Evolutionary conservation across 2,113 vertebrate species (phyloP).

Genomic region (Lepisosteus osseus): DNA sequence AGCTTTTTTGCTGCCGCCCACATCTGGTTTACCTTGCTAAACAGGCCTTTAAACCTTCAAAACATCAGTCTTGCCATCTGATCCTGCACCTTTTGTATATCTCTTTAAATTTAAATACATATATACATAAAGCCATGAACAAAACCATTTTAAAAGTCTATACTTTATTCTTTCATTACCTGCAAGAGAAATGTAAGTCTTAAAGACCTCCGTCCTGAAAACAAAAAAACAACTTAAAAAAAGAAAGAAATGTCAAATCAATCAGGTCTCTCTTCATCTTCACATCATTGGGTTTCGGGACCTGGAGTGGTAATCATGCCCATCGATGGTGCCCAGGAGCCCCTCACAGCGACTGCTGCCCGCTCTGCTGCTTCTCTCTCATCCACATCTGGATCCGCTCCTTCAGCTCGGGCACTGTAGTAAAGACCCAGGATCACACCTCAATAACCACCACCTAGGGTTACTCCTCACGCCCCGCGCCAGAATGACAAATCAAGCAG

Average conservation of each 20-base stretch:
- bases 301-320: constrained; percentile 45
- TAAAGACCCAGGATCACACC: not conserved
- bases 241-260: constrained; percentile 41
- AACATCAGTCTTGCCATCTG: not conserved
- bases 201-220: constrained; percentile 51
- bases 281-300: constrained; percentile 42
- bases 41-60: constrained; percentile 43
- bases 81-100: constrained; percentile 40
- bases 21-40: constrained; percentile 36
- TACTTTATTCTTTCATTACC: constrained; percentile 68
- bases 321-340: constrained; percentile 47
- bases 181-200: constrained; percentile 51
- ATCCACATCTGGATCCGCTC: constrained; percentile 96
- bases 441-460: too few relatives aligned
- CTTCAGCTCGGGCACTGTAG: constrained; percentile 89
- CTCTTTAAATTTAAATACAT: constrained; percentile 57
- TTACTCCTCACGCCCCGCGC: too few relatives aligned
- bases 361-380: constrained; percentile 87
- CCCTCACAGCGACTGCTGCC: constrained; percentile 61
- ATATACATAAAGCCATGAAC: constrained; percentile 62
- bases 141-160: constrained; percentile 63
- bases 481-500: not conserved
- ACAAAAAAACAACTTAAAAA: constrained; percentile 45
- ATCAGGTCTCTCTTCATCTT: constrained; percentile 40
- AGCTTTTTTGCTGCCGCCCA: constrained; percentile 20